phyloP scores from a whole-genome alignment of 1,140 invertebrate species.

The Cotesia chilonis region DNA sequence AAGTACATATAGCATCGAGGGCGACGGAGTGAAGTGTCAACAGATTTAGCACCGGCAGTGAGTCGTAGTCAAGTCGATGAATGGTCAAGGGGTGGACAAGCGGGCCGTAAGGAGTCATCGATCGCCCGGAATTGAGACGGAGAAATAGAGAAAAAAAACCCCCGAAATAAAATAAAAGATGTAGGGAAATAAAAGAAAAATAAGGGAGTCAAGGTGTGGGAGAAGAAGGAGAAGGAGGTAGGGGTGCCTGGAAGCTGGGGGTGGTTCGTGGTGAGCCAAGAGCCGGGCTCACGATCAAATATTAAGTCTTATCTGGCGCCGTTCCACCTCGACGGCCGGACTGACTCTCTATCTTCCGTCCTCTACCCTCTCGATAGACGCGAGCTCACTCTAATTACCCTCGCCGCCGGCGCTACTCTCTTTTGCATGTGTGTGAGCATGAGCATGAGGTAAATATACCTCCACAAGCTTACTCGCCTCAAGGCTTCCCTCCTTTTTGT shows the following conservation, averaged over 20 bases:
- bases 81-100: conserved; percentile 28
- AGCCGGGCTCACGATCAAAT: conserved; percentile 60
- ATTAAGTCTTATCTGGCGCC: conserved; percentile 65
- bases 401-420: background rate
- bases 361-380: conserved; percentile 31
- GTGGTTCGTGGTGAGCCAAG: conserved; percentile 53
- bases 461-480: background rate
- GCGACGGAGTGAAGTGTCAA: conserved; percentile 47
- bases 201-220: background rate
- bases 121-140: background rate
- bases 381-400: conserved; percentile 21
- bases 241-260: background rate
- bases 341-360: conserved; percentile 31
- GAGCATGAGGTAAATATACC: background rate
- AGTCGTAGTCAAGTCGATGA: conserved; percentile 38
- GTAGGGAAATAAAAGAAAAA: background rate
- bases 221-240: too few relatives aligned
- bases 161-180: conserved; percentile 16
- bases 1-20: background rate
- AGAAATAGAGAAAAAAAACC: conserved; percentile 30
- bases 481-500: too few relatives aligned
- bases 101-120: background rate
- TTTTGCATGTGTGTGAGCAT: too few relatives aligned
- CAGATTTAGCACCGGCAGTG: conserved; percentile 49
- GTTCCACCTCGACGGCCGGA: conserved; percentile 52